These are phyloP conservation scores for Sparidentex hasta DNA, from an alignment of 2,797 vertebrate genomes.

Conservation along the genomic window DNA sequence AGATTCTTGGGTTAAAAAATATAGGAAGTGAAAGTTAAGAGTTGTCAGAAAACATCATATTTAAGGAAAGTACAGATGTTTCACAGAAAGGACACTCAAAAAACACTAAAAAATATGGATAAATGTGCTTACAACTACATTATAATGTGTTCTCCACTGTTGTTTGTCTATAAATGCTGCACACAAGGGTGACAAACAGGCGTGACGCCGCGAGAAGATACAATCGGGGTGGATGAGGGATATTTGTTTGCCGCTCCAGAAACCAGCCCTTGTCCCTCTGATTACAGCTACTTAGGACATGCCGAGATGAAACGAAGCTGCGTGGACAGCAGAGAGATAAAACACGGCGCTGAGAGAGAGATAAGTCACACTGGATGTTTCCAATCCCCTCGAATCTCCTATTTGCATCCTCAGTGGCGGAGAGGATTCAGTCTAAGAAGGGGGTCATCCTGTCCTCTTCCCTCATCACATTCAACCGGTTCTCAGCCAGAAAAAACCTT, in stretches of 20 bases:
- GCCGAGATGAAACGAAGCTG: slow-evolving; percentile 58
- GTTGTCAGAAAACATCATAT: too few species aligned
- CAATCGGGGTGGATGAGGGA: slow-evolving; percentile 16
- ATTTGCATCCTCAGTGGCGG: slow-evolving; percentile 56
- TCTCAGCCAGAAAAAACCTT: slow-evolving; percentile 14
- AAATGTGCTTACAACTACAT: background rate
- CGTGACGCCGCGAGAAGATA: slow-evolving; percentile 15
- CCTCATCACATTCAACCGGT: slow-evolving; percentile 19
- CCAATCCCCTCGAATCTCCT: slow-evolving; percentile 49
- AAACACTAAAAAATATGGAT: background rate
- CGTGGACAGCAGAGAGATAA: slow-evolving; percentile 56
- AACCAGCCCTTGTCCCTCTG: slow-evolving; percentile 30
- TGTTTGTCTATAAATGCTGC: slow-evolving; percentile 2
- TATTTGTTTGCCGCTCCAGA: slow-evolving; percentile 53
- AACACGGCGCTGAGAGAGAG: slow-evolving; percentile 38
- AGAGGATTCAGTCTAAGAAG: slow-evolving; percentile 48
- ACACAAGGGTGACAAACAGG: background rate
- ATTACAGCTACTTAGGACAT: slow-evolving; percentile 57
- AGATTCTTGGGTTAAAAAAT: too few species aligned
- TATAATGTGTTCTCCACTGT: background rate
- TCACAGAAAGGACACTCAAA: background rate
- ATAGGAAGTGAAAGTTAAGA: too few species aligned
- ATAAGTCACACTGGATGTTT: slow-evolving; percentile 56
- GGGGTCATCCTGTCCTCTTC: slow-evolving; percentile 27
- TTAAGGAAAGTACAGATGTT: background rate